Evolutionary conservation across 1,140 invertebrate genomes (phyloP), one percentile per base, ranked within the genome.

Genomic region (Heterodera carotae): DNA sequence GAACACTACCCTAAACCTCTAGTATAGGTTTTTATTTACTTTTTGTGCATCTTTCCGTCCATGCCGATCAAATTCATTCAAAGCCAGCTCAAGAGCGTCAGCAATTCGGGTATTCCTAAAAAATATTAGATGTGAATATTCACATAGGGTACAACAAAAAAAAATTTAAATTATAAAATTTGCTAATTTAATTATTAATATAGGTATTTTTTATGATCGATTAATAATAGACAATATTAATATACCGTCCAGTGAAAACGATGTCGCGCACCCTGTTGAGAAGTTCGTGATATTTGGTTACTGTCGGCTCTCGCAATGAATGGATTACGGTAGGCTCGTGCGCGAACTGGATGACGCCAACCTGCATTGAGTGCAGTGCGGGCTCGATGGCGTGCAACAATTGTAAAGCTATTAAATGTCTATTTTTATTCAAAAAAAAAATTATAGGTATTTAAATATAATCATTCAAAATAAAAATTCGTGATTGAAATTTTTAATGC

Each of bases 51-150:
- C 76, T 15, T 62, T 76, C 22, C 82, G 56, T 48, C 70, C 75
- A 5, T 56, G 69, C 31, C 48, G 36, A 29, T 80, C 74, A 34
- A 85, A 56, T 67, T 84, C 76, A 25, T 71, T 69, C 31, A 84
- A n/a, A 18, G 76, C 83, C 27, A 79, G n/a, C 29, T 85, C 83
- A 27, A 84, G 73, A 10, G 83, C 82, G 68, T 83, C 75, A 4
- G 84, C 84, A 53, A 84, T 84, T 34, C 73, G 68, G 12, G 83
- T 84, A 56, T 72, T 81, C 43, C 74, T 74, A n/a, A 34, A 2
- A 29, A 29, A 31, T 34, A 18, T 12, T 0, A 31, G 22, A 66
- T 7, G 2, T 29, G 12, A 66, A 66, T 66, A 15, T 62, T 62
- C 1, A 31, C 10, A 31, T 62, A 8, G n/a, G 7, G 7, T 43